phyloP scores from a whole-genome alignment of 2,888 invertebrate genomes.

The Lithosia quadra region DNA sequence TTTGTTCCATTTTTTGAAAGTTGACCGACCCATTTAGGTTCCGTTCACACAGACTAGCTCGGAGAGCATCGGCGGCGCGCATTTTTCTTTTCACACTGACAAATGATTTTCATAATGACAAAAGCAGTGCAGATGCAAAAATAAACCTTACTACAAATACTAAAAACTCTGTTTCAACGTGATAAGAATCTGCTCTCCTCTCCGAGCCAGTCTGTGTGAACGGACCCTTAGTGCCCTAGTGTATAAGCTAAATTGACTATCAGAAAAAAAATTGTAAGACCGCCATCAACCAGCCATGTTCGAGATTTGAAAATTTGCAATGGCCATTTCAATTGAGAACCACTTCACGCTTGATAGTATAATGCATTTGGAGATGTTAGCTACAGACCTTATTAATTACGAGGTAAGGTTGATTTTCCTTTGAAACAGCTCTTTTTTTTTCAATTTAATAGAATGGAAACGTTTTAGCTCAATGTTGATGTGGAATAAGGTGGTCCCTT shows the following conservation, averaged over 20 bases:
- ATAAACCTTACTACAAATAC: too few relatives aligned
- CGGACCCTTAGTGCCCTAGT: conserved; percentile 29
- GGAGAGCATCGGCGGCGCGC: too few relatives aligned
- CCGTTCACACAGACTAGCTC: too few relatives aligned
- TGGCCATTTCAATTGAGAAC: conserved; percentile 40
- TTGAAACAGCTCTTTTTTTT: neutral
- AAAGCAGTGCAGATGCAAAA: too few relatives aligned
- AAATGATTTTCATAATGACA: too few relatives aligned
- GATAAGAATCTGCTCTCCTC: too few relatives aligned
- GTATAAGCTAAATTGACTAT: conserved; percentile 36
- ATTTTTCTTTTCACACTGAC: too few relatives aligned
- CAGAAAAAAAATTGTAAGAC: conserved; percentile 24
- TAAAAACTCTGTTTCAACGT: too few relatives aligned
- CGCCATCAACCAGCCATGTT: conserved; percentile 29
- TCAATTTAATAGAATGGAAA: conserved; percentile 47
- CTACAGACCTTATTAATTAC: fast-evolving
- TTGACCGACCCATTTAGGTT: too few relatives aligned
- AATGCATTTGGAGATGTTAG: conserved; percentile 11
- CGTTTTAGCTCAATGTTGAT: conserved; percentile 36
- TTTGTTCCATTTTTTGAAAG: too few relatives aligned
- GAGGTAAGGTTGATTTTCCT: neutral
- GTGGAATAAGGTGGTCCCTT: conserved; percentile 28
- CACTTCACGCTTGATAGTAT: conserved; percentile 28
- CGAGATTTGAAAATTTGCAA: conserved; percentile 43
- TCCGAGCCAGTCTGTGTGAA: too few relatives aligned